A percentile compares a stretch with the other conserved stretches of the same genome.
These are phyloP conservation scores for Nomada goodeniana DNA, from an alignment of 2,888 invertebrate species.

Conservation along the genomic window DNA sequence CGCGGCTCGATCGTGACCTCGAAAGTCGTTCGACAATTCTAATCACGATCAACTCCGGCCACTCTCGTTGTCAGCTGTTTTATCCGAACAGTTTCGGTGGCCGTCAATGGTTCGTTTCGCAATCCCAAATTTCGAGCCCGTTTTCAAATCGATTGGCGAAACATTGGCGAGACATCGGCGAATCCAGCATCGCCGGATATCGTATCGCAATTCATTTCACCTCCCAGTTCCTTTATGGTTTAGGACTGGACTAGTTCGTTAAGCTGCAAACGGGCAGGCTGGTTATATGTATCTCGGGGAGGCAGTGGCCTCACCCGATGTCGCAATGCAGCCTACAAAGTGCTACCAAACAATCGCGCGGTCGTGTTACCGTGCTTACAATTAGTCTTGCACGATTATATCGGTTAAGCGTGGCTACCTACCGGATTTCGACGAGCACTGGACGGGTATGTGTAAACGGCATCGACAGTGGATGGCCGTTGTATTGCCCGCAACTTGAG, in stretches of 20 bases:
- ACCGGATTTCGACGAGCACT: constrained; percentile 44
- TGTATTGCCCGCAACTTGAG: constrained; percentile 14
- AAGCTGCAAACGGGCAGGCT: neutral
- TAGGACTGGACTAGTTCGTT: constrained; percentile 2
- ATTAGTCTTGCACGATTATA: constrained; percentile 29
- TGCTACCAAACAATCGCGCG: constrained; percentile 24
- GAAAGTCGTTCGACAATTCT: constrained; percentile 80
- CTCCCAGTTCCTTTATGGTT: neutral
- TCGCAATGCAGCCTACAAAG: constrained; percentile 31
- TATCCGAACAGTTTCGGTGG: constrained; percentile 65
- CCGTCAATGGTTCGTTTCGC: too few relatives aligned
- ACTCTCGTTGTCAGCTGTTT: constrained; percentile 56
- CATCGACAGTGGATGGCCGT: neutral
- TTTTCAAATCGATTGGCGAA: too few relatives aligned
- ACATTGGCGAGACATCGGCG: too few relatives aligned
- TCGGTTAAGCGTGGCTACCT: constrained; percentile 43
- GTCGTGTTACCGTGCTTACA: constrained; percentile 28
- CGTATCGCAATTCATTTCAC: neutral
- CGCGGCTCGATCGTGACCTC: constrained; percentile 78
- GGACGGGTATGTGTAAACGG: constrained; percentile 52
- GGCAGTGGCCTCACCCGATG: constrained; percentile 13
- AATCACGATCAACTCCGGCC: constrained; percentile 66
- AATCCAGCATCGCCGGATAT: neutral
- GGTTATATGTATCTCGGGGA: neutral
- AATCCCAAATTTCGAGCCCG: too few relatives aligned